These are phyloP conservation scores for Drosophila tropicalis DNA, from an alignment of 1,140 invertebrate species.

Conservation along the genomic window DNA sequence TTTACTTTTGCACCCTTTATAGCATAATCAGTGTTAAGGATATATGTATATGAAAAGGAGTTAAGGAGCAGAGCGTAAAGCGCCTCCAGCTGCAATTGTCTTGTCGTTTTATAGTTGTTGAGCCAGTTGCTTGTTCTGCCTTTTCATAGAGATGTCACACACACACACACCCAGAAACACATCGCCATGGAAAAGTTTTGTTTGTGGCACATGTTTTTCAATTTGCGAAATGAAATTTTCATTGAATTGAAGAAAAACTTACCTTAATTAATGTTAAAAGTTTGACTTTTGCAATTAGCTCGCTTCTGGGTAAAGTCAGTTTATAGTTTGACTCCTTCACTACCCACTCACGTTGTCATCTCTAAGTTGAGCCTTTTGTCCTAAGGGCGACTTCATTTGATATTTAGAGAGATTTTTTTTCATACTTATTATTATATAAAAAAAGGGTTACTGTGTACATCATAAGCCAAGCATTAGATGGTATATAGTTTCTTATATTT, in stretches of 20 bases:
- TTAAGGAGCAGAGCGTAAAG: slow-evolving; percentile 23
- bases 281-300: slow-evolving; percentile 2
- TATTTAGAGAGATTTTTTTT: slow-evolving; percentile 68
- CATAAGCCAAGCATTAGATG: slow-evolving; percentile 62
- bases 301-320: background rate
- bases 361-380: slow-evolving; percentile 35
- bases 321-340: background rate
- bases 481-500: slow-evolving; percentile 35
- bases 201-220: slow-evolving; percentile 12
- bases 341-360: slow-evolving; percentile 35
- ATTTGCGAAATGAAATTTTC: slow-evolving; percentile 12
- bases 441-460: slow-evolving; percentile 62
- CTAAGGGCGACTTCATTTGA: slow-evolving; percentile 61
- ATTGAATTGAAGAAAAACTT: background rate
- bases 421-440: slow-evolving; percentile 45
- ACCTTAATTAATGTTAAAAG: background rate
- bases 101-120: slow-evolving; percentile 75
- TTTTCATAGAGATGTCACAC: too few relatives aligned
- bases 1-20: slow-evolving; percentile 69
- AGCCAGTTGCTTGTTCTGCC: slow-evolving; percentile 9
- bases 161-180: too few relatives aligned
- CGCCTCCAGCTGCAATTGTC: slow-evolving; percentile 70
- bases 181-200: slow-evolving; percentile 12
- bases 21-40: slow-evolving; percentile 70
- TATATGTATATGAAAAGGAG: slow-evolving; percentile 12